Evolutionary conservation across 2,888 invertebrate genomes (phyloP), one percentile per base, ranked within the genome.

Genomic region (Andrena hattorfiana): DNA sequence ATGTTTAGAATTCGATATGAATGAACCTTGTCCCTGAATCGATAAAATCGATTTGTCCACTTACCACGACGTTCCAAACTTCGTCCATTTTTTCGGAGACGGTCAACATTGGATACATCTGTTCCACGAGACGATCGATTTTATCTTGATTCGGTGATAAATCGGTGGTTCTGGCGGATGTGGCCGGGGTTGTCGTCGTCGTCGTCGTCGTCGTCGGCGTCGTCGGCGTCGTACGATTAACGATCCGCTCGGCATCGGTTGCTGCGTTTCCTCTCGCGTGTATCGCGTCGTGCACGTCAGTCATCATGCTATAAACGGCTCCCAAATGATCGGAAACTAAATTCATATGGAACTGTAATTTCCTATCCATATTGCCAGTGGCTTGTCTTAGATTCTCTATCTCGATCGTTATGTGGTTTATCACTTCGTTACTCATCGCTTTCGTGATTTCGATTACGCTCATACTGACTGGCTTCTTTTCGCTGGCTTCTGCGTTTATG

Each of bases 41-140:
- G 42, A 42, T 42, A 3, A 13, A 13, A 42, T 42, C 42, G 3
- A 35, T 49, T 16, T 32, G 5, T 56, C 28, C 42, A 85, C 92
- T 92, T 76, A 93, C 97, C 13, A 98, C 97, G 4, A 98, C 97
- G 92, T 97, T 97, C 98, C 98, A 98, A 3, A 98, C 97, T 94
- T 98, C 97, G 90, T 98, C 98, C 97, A 98, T 98, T 94, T 98
- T 98, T 92, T 97, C 97, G 0, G 97, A 97, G 0, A 98, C 97
- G 73, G 96, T 97, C 91, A 97, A 96, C 94, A 98, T 97, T 0
- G 98, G 98, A 86, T 96, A 96, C 92, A 98, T 97, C 94, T 97
- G 97, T 90, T 97, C 96, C 0, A 97, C 97, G 42, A 98, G 95
- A 3, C 95, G 96, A 94, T 98, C 97, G 85, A 98, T 96, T 94